phyloP scores from a whole-genome alignment of 2,797 vertebrate species.

The Tapera naevia region DNA sequence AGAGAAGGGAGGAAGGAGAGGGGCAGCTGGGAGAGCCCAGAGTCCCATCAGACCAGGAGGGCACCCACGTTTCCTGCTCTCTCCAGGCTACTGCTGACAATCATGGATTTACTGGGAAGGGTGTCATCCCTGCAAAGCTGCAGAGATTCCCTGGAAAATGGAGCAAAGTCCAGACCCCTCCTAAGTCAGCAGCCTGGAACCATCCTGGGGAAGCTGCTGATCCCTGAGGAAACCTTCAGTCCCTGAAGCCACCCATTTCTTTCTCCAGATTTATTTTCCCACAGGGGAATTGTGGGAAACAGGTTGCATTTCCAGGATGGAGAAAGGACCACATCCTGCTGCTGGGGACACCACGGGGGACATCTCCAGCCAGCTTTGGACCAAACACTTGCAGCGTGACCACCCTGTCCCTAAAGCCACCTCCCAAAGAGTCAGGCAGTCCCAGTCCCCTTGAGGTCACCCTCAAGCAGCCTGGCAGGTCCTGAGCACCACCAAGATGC shows the following conservation, averaged over 20 bases:
- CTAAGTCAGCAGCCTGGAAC: neutral
- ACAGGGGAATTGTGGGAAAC: neutral
- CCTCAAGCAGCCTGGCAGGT: neutral
- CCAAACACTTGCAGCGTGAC: no score
- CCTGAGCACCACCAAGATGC: accelerated
- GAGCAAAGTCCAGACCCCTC: neutral
- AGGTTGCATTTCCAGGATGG: no score
- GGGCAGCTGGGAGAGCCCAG: neutral
- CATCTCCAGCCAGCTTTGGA: no score
- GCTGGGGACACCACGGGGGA: no score
- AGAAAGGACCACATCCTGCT: no score
- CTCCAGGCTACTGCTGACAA: neutral
- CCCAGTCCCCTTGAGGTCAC: neutral
- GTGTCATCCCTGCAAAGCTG: neutral
- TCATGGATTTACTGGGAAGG: neutral
- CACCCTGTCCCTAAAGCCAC: neutral
- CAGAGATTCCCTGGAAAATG: neutral
- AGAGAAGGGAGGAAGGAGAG: neutral
- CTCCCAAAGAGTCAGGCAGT: neutral
- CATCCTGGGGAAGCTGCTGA: neutral
- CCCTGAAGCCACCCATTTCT: accelerated
- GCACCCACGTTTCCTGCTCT: no score
- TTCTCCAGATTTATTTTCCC: neutral
- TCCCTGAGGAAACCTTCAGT: neutral
- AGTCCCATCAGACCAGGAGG: neutral